These are phyloP conservation scores for Pygoscelis adeliae DNA, from an alignment of 2,113 vertebrate genomes.

Conservation along the genomic window DNA sequence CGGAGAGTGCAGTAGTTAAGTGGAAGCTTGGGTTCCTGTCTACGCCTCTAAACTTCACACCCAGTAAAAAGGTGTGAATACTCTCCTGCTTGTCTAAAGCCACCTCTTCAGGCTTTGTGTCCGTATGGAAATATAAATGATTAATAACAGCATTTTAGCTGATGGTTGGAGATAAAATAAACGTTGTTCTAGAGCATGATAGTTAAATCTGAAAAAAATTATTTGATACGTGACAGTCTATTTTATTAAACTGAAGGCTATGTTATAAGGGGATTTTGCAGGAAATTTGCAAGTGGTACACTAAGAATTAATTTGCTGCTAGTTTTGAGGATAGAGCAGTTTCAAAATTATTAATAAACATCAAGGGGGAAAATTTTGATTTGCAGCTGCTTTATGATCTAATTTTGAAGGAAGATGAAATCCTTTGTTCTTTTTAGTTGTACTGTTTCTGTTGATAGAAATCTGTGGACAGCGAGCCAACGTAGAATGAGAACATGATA, in stretches of 20 bases:
- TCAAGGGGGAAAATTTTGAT: neutral
- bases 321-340: neutral
- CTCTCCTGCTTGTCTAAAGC: neutral
- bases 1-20: neutral
- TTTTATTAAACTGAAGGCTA: neutral
- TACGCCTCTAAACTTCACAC: neutral
- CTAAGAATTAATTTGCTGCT: neutral
- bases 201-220: neutral
- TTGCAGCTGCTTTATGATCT: neutral
- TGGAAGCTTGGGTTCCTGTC: neutral
- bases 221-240: neutral
- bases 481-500: rapidly evolving
- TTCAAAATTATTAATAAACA: constrained; percentile 18
- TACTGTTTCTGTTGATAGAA: neutral
- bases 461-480: neutral
- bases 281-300: neutral
- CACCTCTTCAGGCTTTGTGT: neutral
- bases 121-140: neutral
- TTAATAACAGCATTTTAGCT: neutral
- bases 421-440: neutral
- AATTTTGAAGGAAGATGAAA: neutral
- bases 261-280: neutral
- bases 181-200: neutral
- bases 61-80: neutral
- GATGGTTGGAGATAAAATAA: neutral